Conservation (phyloP, 2,113 vertebrate species). For the Pelobates fuscus region DNA sequence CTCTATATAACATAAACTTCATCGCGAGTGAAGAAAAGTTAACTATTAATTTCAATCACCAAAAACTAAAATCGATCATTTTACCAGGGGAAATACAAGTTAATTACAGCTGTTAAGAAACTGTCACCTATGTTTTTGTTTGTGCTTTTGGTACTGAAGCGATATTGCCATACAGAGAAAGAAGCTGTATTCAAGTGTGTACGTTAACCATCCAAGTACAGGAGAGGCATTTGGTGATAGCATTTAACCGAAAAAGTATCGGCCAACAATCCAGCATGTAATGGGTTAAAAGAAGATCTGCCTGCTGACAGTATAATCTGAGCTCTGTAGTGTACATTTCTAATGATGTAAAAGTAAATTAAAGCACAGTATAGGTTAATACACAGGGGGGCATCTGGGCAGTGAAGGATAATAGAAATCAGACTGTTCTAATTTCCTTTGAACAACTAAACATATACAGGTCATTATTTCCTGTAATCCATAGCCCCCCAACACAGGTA, state of each 20-base stretch:
- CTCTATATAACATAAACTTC: neutral
- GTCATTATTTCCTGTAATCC: conserved; percentile 75
- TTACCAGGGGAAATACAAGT: conserved; percentile 61
- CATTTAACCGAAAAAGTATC: too few species aligned
- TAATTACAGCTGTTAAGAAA: conserved; percentile 63
- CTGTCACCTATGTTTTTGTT: conserved; percentile 64
- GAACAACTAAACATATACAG: conserved; percentile 74
- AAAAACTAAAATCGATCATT: conserved; percentile 52
- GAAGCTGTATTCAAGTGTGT: too few species aligned
- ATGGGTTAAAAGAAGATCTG: conserved; percentile 42
- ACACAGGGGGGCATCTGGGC: conserved; percentile 64
- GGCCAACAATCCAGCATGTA: conserved; percentile 37
- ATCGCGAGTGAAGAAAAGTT: conserved; percentile 51
- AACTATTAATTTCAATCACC: conserved; percentile 56
- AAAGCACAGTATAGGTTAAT: conserved; percentile 65
- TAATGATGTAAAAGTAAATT: conserved; percentile 73
- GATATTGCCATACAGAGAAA: neutral
- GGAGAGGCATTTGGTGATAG: too few species aligned
- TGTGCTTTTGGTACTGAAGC: conserved; percentile 55
- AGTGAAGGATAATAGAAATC: conserved; percentile 73
- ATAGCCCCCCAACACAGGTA: conserved; percentile 61
- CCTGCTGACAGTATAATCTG: conserved; percentile 65
- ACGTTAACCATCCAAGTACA: too few species aligned
- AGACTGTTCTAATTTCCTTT: conserved; percentile 76
- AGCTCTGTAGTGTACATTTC: conserved; percentile 64